Evolutionary conservation across 1,140 invertebrate genomes (phyloP).

Genomic region (Pseudomyrmex dendroicus): DNA sequence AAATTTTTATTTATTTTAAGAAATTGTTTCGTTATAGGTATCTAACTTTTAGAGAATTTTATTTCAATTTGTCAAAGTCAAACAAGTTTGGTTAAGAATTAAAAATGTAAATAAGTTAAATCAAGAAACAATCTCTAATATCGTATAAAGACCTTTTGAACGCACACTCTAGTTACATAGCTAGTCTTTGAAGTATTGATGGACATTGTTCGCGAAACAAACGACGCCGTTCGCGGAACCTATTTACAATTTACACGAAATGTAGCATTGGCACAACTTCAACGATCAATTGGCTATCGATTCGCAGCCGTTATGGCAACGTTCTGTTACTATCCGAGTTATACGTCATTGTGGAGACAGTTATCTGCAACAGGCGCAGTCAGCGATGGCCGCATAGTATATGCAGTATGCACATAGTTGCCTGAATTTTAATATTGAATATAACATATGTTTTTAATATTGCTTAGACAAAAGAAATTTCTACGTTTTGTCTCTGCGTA

Average conservation of each 20-base stretch:
- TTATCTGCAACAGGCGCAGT: conserved; percentile 57
- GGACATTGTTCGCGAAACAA: conserved; percentile 54
- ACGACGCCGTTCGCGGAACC: conserved; percentile 40
- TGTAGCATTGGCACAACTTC: conserved; percentile 56
- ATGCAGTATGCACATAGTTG: conserved; percentile 32
- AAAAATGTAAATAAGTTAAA: background rate
- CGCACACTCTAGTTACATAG: background rate
- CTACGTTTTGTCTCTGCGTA: background rate
- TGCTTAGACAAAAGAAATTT: background rate
- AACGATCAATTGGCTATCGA: conserved; percentile 55
- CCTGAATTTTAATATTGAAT: conserved; percentile 33
- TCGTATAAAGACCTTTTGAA: conserved; percentile 8
- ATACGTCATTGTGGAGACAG: conserved; percentile 18
- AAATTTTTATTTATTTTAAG: background rate
- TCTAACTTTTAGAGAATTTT: background rate
- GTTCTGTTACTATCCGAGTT: conserved; percentile 43
- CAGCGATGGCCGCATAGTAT: conserved; percentile 30
- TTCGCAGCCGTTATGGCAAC: conserved; percentile 52
- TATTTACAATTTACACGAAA: conserved; percentile 60
- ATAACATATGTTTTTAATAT: background rate
- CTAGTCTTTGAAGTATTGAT: conserved; percentile 45
- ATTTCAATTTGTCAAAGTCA: background rate
- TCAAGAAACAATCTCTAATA: background rate
- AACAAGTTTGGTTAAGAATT: background rate
- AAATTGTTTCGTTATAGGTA: background rate